These are phyloP conservation scores for Aphelenchoides bicaudatus DNA, from an alignment of 2,888 invertebrate genomes.

Conservation along the genomic window DNA sequence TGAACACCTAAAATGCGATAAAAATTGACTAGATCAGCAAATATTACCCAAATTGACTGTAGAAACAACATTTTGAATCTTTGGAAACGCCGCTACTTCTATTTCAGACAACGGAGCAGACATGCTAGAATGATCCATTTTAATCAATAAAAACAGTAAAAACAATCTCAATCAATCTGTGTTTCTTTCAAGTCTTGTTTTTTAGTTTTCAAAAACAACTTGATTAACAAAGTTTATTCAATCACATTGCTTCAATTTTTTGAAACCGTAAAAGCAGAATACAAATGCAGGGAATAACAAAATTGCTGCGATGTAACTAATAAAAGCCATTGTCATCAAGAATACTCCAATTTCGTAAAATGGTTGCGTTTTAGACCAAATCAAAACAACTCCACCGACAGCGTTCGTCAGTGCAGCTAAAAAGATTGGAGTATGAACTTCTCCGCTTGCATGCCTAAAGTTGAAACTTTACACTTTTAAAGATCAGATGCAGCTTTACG, in stretches of 20 bases:
- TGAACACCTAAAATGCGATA: not conserved
- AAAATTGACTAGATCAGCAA: not conserved
- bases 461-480: not conserved
- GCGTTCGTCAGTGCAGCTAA: constrained; percentile 84
- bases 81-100: constrained; percentile 19
- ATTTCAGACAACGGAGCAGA: not conserved
- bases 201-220: not conserved
- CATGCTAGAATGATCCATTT: constrained; percentile 27
- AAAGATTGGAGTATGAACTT: constrained; percentile 71
- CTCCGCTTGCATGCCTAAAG: not conserved
- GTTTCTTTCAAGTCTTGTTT: no score
- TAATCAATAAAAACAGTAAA: no score
- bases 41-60: constrained; percentile 21
- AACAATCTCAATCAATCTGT: no score
- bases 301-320: constrained; percentile 22
- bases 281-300: constrained; percentile 22
- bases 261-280: constrained; percentile 4
- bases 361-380: constrained; percentile 80
- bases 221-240: not conserved
- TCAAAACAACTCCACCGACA: constrained; percentile 80
- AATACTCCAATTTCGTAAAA: constrained; percentile 89
- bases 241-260: not conserved
- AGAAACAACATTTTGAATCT: constrained; percentile 31
- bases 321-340: constrained; percentile 75
- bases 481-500: constrained; percentile 22